A percentile compares a stretch with the other conserved stretches of the same genome.
These are phyloP conservation scores for Sitophilus oryzae DNA, from an alignment of 1,140 invertebrate genomes.

Conservation along the genomic window DNA sequence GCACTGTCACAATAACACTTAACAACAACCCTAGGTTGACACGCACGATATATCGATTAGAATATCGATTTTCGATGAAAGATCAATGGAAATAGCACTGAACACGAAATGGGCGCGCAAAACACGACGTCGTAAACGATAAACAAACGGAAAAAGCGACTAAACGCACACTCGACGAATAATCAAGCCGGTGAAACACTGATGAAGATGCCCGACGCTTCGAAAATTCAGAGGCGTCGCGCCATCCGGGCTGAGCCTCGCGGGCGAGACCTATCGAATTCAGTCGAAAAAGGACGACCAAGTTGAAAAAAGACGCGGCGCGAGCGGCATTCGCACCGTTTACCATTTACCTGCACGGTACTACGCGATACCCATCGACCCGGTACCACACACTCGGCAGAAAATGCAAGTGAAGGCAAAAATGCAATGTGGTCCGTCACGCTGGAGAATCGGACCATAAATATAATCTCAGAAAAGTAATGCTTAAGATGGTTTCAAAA, in stretches of 20 bases:
- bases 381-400: not conserved
- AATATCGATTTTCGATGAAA: no score
- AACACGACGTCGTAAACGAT: not conserved
- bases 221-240: slow-evolving; percentile 24
- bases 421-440: not conserved
- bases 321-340: slow-evolving; percentile 13
- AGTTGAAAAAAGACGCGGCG: slow-evolving; percentile 16
- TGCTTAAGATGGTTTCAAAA: no score
- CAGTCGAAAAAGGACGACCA: slow-evolving; percentile 23
- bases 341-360: slow-evolving; percentile 15
- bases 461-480: no score
- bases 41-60: no score
- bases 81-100: no score
- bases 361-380: no score
- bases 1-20: no score
- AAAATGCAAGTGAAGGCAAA: not conserved
- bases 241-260: slow-evolving; percentile 18
- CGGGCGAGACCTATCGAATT: slow-evolving; percentile 19
- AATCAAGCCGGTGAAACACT: slow-evolving; percentile 9
- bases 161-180: slow-evolving; percentile 4
- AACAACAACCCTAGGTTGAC: no score
- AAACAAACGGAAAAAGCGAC: not conserved
- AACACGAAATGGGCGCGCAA: no score
- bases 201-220: slow-evolving; percentile 17
- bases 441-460: not conserved